Evolutionary conservation across 2,888 invertebrate species (phyloP), one percentile per base, ranked within the genome.

Genomic region (Agapetus fuscipes): DNA sequence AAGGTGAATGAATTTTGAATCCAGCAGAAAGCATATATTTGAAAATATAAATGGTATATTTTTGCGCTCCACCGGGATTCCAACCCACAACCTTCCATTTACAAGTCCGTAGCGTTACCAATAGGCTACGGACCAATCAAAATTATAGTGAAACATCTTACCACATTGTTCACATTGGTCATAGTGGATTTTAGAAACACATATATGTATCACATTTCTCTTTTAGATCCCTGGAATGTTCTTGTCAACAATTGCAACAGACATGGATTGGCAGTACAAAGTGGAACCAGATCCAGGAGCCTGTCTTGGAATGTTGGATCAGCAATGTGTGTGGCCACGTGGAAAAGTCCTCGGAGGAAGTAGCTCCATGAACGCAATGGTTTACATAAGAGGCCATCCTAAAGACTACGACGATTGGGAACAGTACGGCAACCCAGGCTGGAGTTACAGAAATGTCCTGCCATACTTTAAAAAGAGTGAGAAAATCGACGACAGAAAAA

Each of bases 341-440:
- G 89, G 83, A 0, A 84, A 82, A 64, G 80, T 82, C 5, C 64
- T 87, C 13, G 82, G 82, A 14, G 93, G 93, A 0, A 81, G 80
- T 10, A 87, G 88, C 53, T 82, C 83, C 1, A 62, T 91, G 2
- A 93, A 93, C 57, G 91, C 89, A 12, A 91, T 94, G 91, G 67
- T 88, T 41, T 91, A 91, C 53, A 69, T 90, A 0, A 67, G 93
- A 37, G 93, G 91, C 0, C 89, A 93, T 55, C 74, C 73, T 34
- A 71, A 64, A 2, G 93, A 93, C 56, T 94, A 89, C 57, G 87
- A 94, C 53, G 64, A 70, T n/a, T 94, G 93, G 93, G 82, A 76
- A 13, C 58, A 56, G 9, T 56, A 81, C 54, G 93, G 91, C 0
- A 68, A 79, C 51, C 56, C 61, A 1, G 90, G 84, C 1, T 94